These are phyloP conservation scores for Resseliella maxima DNA, from an alignment of 2,888 invertebrate genomes.

Conservation along the genomic window DNA sequence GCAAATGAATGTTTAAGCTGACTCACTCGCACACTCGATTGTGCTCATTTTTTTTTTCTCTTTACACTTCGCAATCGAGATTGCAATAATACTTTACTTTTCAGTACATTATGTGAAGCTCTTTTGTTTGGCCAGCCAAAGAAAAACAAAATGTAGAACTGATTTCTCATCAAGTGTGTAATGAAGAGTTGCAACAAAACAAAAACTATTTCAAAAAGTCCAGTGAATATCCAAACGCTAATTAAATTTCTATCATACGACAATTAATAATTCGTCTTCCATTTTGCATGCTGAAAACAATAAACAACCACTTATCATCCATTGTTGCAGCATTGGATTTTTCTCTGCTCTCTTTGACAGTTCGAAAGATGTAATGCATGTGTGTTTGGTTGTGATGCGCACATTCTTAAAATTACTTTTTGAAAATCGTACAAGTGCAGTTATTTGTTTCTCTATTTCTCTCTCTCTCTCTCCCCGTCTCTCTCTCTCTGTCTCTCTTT, in stretches of 20 bases:
- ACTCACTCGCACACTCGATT: not conserved
- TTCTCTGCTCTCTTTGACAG: not conserved
- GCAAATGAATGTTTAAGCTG: constrained; percentile 43
- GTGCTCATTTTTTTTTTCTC: too few species aligned
- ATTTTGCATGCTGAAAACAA: not conserved
- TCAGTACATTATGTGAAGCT: not conserved
- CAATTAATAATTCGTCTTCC: constrained; percentile 22
- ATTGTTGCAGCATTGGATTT: not conserved
- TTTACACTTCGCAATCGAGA: not conserved
- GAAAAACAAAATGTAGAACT: not conserved
- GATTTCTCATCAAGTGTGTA: not conserved
- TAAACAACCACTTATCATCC: constrained; percentile 22
- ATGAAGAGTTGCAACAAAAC: not conserved
- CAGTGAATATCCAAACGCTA: not conserved
- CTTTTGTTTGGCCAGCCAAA: not conserved
- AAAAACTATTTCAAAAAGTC: not conserved
- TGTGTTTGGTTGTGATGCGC: not conserved
- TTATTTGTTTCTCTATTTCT: not conserved
- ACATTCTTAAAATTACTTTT: constrained; percentile 32
- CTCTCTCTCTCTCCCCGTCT: too few species aligned
- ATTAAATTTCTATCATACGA: constrained; percentile 20
- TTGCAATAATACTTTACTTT: constrained; percentile 25
- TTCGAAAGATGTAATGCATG: not conserved
- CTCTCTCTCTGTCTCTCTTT: too few species aligned
- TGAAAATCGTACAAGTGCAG: constrained; percentile 40